Evolutionary conservation across 2,797 vertebrate species (phyloP).

Genomic region (Vespertilio murinus): DNA sequence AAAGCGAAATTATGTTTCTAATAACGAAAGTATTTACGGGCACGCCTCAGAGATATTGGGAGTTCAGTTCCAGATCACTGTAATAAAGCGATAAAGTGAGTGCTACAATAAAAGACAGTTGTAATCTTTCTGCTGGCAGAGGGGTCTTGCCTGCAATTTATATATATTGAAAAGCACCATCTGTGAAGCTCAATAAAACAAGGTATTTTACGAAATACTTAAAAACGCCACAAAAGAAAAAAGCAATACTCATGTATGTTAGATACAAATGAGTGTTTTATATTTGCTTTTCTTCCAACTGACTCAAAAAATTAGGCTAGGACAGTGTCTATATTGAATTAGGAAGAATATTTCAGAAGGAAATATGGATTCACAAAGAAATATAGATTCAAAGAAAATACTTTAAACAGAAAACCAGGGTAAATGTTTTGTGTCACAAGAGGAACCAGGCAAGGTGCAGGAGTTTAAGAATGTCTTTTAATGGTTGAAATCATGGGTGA

Average conservation of each 20-base stretch:
- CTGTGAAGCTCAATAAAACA: neutral
- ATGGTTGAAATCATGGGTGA: conserved; percentile 21
- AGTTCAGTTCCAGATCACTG: too few relatives aligned
- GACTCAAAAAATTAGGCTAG: neutral
- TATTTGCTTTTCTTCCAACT: neutral
- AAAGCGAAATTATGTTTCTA: neutral
- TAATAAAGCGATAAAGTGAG: neutral
- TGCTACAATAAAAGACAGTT: neutral
- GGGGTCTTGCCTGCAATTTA: neutral
- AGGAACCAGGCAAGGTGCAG: neutral
- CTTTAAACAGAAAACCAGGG: neutral
- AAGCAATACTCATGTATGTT: too few relatives aligned
- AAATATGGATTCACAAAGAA: neutral
- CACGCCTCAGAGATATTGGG: neutral
- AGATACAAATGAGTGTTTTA: too few relatives aligned
- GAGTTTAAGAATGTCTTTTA: conserved; percentile 46
- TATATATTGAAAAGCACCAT: neutral
- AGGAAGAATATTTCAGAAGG: neutral
- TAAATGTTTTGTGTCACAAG: neutral
- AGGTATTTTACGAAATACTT: conserved; percentile 28
- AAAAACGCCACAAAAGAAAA: neutral
- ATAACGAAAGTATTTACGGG: neutral
- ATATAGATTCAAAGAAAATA: neutral
- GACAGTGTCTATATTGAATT: neutral
- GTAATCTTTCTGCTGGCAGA: neutral